phyloP scores from a whole-genome alignment of 2,113 vertebrate genomes.

The Chloropsis cyanopogon region DNA sequence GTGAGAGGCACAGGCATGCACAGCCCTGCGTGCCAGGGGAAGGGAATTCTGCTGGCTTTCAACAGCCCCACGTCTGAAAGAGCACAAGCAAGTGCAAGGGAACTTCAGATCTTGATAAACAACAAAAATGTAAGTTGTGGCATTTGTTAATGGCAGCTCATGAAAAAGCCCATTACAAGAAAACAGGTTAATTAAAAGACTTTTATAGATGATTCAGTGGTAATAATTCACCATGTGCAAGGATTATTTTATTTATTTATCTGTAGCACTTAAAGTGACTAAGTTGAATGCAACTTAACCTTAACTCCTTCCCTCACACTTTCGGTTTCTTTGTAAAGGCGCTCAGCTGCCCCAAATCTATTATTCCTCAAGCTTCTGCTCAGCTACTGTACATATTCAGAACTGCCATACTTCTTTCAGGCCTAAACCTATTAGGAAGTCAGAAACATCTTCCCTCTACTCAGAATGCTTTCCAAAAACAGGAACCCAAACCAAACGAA shows the following conservation, averaged over 20 bases:
- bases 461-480: background rate
- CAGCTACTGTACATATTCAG: background rate
- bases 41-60: background rate
- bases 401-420: background rate
- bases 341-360: background rate
- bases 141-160: background rate
- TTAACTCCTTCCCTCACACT: background rate
- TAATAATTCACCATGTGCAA: background rate
- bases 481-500: background rate
- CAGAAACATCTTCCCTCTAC: background rate
- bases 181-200: background rate
- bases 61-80: background rate
- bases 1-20: background rate
- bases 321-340: background rate
- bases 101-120: background rate
- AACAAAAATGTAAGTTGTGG: background rate
- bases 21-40: background rate
- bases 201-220: background rate
- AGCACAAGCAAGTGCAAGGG: background rate
- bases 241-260: background rate
- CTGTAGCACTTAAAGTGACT: background rate
- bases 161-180: background rate
- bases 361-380: background rate
- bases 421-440: background rate
- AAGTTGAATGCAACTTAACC: background rate